Evolutionary conservation across 2,113 vertebrate genomes (phyloP).

Genomic region (Corythoichthys intestinalis): DNA sequence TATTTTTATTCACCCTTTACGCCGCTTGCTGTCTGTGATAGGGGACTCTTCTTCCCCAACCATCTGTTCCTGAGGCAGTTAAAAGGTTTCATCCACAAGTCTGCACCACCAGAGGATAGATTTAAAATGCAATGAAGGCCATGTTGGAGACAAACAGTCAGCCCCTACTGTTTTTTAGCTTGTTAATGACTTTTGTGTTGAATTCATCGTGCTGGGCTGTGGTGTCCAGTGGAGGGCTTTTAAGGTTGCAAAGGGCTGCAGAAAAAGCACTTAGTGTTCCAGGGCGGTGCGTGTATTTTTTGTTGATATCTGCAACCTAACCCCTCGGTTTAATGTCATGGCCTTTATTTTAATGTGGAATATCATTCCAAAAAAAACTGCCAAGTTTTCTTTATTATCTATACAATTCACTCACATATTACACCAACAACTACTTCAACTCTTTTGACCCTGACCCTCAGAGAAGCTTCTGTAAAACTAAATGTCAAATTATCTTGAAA

Average conservation of each 20-base stretch:
- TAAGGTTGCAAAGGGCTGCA: slow-evolving; percentile 33
- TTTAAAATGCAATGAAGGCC: slow-evolving; percentile 52
- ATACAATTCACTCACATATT: too few relatives aligned
- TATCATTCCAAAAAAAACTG: neutral
- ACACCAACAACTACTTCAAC: too few relatives aligned
- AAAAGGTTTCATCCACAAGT: slow-evolving; percentile 40
- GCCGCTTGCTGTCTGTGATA: slow-evolving; percentile 44
- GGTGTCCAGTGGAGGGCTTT: slow-evolving; percentile 33
- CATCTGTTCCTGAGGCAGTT: slow-evolving; percentile 39
- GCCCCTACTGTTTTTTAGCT: slow-evolving; percentile 34
- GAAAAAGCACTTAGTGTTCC: slow-evolving; percentile 43
- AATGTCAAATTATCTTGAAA: too few relatives aligned
- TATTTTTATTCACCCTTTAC: slow-evolving; percentile 7
- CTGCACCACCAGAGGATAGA: slow-evolving; percentile 34
- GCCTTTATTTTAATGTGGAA: neutral
- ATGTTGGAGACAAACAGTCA: slow-evolving; percentile 45
- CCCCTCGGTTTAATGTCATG: neutral
- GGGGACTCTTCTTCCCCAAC: slow-evolving; percentile 16
- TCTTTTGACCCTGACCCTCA: too few relatives aligned
- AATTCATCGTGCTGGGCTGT: slow-evolving; percentile 39
- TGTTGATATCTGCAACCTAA: neutral
- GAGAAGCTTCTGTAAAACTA: too few relatives aligned
- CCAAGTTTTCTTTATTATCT: too few relatives aligned
- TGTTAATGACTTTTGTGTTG: slow-evolving; percentile 17
- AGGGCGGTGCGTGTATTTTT: slow-evolving; percentile 8